phyloP scores from a whole-genome alignment of 23 tunicate species.

The Botrylloides violaceus region DNA sequence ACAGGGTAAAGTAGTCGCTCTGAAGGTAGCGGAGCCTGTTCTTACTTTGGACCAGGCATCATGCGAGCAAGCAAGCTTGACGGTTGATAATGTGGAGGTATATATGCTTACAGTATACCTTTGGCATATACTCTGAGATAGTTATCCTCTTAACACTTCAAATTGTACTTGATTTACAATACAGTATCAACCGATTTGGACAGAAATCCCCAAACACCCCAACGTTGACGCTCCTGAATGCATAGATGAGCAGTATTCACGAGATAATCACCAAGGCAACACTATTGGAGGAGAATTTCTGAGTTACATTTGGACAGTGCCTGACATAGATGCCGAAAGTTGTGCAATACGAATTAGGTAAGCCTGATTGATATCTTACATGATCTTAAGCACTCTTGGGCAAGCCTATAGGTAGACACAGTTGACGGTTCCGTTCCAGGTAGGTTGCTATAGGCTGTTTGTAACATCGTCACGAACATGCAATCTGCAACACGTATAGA shows the following conservation, averaged over 20 bases:
- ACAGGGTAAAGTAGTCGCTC: no score
- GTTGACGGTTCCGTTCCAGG: no score
- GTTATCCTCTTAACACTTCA: no score
- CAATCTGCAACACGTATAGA: no score
- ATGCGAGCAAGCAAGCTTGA: neutral
- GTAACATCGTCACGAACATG: no score
- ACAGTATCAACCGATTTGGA: conserved; percentile 53
- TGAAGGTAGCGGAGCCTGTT: neutral
- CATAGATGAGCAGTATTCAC: conserved; percentile 35
- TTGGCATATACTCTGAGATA: no score
- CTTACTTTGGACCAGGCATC: neutral
- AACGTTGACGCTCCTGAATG: conserved; percentile 78
- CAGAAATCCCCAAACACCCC: conserved; percentile 28
- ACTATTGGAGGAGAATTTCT: conserved; percentile 62
- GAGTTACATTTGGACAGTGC: conserved; percentile 74
- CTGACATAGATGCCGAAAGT: conserved; percentile 6
- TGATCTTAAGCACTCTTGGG: neutral
- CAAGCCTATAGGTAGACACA: neutral
- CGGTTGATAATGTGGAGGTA: neutral
- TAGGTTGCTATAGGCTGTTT: no score
- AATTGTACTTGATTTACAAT: no score
- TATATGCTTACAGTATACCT: no score
- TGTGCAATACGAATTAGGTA: conserved; percentile 22
- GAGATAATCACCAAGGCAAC: conserved; percentile 94
- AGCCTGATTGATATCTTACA: neutral